phyloP scores from a whole-genome alignment of 2,113 vertebrate genomes.

The Ovis canadensis region DNA sequence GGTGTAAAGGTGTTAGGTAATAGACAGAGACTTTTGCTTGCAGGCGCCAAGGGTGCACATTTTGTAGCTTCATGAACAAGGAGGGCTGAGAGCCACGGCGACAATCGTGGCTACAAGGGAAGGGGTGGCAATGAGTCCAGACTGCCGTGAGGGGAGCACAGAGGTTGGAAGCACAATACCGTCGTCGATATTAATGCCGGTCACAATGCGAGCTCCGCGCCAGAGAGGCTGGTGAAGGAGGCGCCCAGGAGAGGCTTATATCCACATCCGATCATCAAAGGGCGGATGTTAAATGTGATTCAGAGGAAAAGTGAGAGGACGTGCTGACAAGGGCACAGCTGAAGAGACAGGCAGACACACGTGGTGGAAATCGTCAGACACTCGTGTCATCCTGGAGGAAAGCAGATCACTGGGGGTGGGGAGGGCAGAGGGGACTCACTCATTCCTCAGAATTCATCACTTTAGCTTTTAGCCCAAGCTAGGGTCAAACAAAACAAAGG shows the following conservation, averaged over 20 bases:
- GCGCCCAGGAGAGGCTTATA: neutral
- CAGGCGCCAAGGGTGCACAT: neutral
- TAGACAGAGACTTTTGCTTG: neutral
- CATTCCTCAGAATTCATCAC: neutral
- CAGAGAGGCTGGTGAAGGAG: neutral
- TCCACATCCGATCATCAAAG: neutral
- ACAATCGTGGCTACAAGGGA: neutral
- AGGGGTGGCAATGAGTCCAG: neutral
- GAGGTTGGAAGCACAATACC: neutral
- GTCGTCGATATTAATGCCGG: conserved; percentile 14
- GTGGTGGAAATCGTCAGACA: neutral
- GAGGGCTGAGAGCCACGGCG: neutral
- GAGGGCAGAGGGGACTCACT: neutral
- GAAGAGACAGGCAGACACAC: neutral
- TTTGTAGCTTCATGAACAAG: neutral
- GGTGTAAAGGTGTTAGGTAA: neutral
- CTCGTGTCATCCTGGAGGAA: neutral
- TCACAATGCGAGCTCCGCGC: neutral
- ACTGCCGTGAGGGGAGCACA: neutral
- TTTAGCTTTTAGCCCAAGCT: neutral
- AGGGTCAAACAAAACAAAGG: neutral
- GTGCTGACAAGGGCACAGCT: neutral
- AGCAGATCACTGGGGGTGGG: neutral
- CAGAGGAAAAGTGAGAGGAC: conserved; percentile 20
- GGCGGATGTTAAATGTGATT: conserved; percentile 30